phyloP scores from a whole-genome alignment of 2,888 invertebrate genomes.

The Pyrocoelia pectoralis region DNA sequence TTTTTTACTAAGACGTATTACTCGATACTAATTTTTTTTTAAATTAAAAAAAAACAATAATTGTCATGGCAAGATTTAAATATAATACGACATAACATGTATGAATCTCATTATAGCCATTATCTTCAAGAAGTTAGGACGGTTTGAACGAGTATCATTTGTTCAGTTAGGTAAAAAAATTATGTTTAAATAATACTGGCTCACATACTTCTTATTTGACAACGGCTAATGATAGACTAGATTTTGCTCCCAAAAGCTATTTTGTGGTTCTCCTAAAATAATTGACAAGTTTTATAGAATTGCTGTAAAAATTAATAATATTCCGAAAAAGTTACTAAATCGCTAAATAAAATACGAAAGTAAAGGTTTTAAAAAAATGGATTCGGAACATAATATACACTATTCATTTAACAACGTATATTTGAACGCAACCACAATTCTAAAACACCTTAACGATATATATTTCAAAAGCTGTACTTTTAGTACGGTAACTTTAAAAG shows the following conservation, averaged over 20 bases:
- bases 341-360: too few relatives aligned
- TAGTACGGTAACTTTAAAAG: constrained; percentile 34
- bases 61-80: constrained; percentile 55
- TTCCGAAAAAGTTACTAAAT: neutral
- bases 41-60: constrained; percentile 34
- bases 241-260: constrained; percentile 54
- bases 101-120: constrained; percentile 50
- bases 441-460: too few relatives aligned
- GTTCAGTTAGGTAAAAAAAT: constrained; percentile 26
- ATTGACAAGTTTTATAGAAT: constrained; percentile 21
- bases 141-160: constrained; percentile 57
- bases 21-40: constrained; percentile 14
- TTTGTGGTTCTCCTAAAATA: constrained; percentile 17
- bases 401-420: too few relatives aligned
- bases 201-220: constrained; percentile 54
- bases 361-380: too few relatives aligned
- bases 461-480: neutral
- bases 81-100: constrained; percentile 35
- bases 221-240: constrained; percentile 57
- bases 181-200: constrained; percentile 55
- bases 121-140: constrained; percentile 55
- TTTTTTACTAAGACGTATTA: constrained; percentile 24
- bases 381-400: too few relatives aligned
- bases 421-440: too few relatives aligned
- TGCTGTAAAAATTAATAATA: constrained; percentile 4